Evolutionary conservation across 2,113 vertebrate genomes (phyloP), one percentile per base, ranked within the genome.

Genomic region (Castor canadensis): DNA sequence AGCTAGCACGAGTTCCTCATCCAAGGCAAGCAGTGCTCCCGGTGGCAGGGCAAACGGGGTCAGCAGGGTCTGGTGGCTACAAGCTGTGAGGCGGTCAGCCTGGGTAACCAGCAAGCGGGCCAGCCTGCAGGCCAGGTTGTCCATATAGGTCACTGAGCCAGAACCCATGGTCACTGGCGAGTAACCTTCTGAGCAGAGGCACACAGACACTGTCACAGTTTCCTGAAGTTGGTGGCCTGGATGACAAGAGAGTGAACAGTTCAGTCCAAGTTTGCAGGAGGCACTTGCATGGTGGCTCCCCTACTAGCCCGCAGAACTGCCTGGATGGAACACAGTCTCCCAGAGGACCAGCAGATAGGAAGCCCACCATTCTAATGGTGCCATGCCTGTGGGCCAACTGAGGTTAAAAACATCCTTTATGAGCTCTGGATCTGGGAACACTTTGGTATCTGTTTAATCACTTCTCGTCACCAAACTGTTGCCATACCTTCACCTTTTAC

Each of bases 221-320:
- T 99, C 99, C 69, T 97, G 98, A 52, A 97, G 95, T 96, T 98
- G 96, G 8, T 99, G 99, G 58, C 99, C 99, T 99, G 75, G 16
- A 98, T 58, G 58, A 95, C n/a, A 94, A 96, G 84, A 98, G 47
- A 96, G 80, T 13, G 40, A 83, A 62, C 22, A 71, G 6, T 26
- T 94, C 79, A 97, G 56, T 16, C n/a, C 11, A 26, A 40, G 92
- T 56, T 73, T 75, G 1, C 26, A 32, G 16, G 64, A 82, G 54
- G 19, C 1, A 35, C 22, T 49, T 11, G 1, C 56, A 45, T 49
- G 6, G 75, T 32, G 35, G 9, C 26, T 6, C 8, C 9, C 1
- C 0, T 11, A n/a, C 76, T 43, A 9, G 64, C 52, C 38, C 89
- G 11, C 11, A n/a, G 8, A 5, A 1, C n/a, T 30, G 16, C 24